phyloP scores from a whole-genome alignment of 2,797 vertebrate species.

The Lophius americanus region DNA sequence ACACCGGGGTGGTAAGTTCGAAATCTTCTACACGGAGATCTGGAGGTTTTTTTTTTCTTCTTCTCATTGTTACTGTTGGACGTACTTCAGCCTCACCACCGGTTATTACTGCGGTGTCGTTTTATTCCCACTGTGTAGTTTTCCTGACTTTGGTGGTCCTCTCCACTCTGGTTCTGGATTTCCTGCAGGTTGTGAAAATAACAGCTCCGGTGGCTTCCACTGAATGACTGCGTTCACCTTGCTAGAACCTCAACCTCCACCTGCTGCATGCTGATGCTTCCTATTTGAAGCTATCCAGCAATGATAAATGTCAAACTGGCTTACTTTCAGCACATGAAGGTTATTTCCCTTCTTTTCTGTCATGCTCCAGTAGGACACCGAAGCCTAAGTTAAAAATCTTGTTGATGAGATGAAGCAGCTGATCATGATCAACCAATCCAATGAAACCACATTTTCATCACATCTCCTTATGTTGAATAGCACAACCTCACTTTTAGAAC shows the following conservation, averaged over 20 bases:
- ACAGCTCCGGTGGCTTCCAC: constrained; percentile 50
- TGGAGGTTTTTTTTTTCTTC: constrained; percentile 9
- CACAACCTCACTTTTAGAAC: background rate
- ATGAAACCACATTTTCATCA: too few species aligned
- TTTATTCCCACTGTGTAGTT: background rate
- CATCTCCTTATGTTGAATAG: too few species aligned
- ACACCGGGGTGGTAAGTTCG: constrained; percentile 79
- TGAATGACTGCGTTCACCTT: constrained; percentile 44
- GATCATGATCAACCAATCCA: background rate
- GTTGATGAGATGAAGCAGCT: background rate
- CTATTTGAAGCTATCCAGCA: constrained; percentile 15
- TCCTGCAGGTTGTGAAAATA: constrained; percentile 29
- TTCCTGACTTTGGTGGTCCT: constrained; percentile 36
- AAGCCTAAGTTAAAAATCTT: too few species aligned
- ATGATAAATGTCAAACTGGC: constrained; percentile 42
- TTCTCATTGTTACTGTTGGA: background rate
- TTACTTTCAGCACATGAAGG: constrained; percentile 23
- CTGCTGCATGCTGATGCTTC: constrained; percentile 51
- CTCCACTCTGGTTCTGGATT: constrained; percentile 43
- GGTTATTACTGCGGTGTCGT: background rate
- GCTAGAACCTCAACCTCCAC: constrained; percentile 43
- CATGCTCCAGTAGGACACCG: constrained; percentile 14
- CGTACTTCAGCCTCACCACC: background rate
- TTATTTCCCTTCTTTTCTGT: constrained; percentile 13
- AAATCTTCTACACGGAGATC: background rate